These are phyloP conservation scores for Ceratotherium simum DNA, from an alignment of 2,113 vertebrate genomes.

Conservation along the genomic window DNA sequence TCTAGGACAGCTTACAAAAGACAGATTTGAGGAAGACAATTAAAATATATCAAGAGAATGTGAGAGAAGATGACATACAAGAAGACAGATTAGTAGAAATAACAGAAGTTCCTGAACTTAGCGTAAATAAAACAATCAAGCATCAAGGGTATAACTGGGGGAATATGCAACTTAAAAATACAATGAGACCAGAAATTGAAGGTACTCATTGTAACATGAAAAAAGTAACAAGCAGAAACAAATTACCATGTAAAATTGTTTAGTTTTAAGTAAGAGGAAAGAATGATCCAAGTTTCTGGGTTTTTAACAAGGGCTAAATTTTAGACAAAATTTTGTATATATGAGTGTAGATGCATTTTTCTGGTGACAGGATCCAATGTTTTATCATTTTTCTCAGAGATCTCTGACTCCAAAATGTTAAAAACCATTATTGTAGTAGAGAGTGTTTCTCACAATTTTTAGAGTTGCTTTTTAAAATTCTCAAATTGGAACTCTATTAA, in stretches of 20 bases:
- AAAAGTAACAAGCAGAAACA: background rate
- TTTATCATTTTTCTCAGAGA: background rate
- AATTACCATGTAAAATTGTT: background rate
- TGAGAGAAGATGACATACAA: background rate
- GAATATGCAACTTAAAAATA: background rate
- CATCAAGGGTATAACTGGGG: background rate
- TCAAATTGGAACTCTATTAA: background rate
- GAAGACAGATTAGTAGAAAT: background rate
- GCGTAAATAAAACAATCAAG: background rate
- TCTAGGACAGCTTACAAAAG: background rate
- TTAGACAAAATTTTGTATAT: background rate
- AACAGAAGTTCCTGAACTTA: background rate
- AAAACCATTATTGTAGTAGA: background rate
- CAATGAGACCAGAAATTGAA: constrained; percentile 19
- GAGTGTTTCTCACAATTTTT: background rate
- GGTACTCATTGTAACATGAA: background rate
- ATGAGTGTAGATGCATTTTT: background rate
- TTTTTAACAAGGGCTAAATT: constrained; percentile 24
- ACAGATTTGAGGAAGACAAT: background rate
- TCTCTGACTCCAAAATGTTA: background rate
- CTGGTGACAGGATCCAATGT: background rate
- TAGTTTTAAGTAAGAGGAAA: background rate
- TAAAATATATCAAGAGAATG: background rate
- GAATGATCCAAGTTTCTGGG: background rate
- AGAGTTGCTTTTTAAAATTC: background rate